phyloP scores from a whole-genome alignment of 2,113 vertebrate genomes.

The Patagioenas fasciata region DNA sequence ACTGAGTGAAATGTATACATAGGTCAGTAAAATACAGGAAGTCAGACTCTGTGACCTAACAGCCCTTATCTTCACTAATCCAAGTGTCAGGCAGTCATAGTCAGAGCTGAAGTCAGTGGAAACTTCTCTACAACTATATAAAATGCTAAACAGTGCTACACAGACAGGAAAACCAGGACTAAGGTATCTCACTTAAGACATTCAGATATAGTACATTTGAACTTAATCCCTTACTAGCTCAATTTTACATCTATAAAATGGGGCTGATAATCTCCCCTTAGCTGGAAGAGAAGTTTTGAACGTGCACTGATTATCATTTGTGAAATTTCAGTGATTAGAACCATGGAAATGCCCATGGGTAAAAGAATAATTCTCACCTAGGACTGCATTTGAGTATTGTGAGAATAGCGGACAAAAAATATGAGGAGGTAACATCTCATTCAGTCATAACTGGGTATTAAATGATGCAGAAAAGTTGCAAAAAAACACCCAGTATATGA shows the following conservation, averaged over 20 bases:
- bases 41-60: not conserved
- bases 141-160: not conserved
- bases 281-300: not conserved
- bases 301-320: not conserved
- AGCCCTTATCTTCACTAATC: not conserved
- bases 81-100: not conserved
- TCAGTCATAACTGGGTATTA: not conserved
- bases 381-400: not conserved
- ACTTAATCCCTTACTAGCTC: not conserved
- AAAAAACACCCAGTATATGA: not conserved
- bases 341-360: not conserved
- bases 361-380: not conserved
- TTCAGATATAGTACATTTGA: not conserved
- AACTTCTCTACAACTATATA: not conserved
- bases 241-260: not conserved
- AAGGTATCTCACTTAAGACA: not conserved
- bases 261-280: not conserved
- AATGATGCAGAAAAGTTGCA: not conserved
- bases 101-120: not conserved
- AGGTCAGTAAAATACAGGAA: not conserved
- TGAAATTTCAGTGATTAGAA: not conserved
- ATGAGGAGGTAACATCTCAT: not conserved
- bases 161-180: not conserved
- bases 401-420: not conserved
- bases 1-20: not conserved